Conservation (phyloP, 2,888 invertebrate species). For the Caenorhabditis drosophilae region DNA sequence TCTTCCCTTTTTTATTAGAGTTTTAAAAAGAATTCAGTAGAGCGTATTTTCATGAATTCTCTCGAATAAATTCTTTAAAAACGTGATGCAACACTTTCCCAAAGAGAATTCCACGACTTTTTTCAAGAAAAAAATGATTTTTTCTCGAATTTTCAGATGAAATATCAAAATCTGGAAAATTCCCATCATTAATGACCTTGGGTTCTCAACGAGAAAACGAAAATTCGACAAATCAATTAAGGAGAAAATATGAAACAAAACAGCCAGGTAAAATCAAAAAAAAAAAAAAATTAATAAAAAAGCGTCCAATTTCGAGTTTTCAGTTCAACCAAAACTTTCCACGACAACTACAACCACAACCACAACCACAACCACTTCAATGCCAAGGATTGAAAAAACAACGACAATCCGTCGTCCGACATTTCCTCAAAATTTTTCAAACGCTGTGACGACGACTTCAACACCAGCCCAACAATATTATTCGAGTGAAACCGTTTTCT, state of each 20-base stretch:
- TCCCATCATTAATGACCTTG: constrained; percentile 23
- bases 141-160: constrained; percentile 40
- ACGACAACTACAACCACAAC: constrained; percentile 8
- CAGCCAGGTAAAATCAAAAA: no score
- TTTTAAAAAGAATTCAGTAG: no score
- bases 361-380: constrained; percentile 7
- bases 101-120: not conserved
- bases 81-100: not conserved
- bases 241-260: constrained; percentile 26
- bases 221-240: constrained; percentile 18
- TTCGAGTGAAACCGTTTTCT: no score
- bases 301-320: no score
- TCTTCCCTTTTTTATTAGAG: not conserved
- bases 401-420: no score
- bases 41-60: not conserved
- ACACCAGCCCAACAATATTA: no score
- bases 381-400: constrained; percentile 11
- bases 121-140: not conserved
- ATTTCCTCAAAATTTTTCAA: no score
- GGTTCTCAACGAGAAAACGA: constrained; percentile 9
- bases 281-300: no score
- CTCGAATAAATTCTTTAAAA: not conserved
- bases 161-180: constrained; percentile 44
- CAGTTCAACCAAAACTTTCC: no score
- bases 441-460: no score